A percentile compares a stretch with the other conserved stretches of the same genome.
phyloP scores from a whole-genome alignment of 2,888 invertebrate genomes.

The Xestia xanthographa region DNA sequence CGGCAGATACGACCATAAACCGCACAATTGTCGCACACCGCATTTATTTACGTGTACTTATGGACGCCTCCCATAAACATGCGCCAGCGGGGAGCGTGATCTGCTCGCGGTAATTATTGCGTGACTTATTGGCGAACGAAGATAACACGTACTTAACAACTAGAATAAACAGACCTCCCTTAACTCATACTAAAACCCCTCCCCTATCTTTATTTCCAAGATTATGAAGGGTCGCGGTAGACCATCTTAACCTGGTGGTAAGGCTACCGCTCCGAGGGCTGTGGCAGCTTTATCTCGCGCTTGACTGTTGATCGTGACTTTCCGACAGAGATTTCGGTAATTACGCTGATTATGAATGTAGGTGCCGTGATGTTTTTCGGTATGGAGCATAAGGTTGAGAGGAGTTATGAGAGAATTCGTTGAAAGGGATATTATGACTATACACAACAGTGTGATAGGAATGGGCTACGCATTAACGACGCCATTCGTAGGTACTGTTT shows the following conservation, averaged over 20 bases:
- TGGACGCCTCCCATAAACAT: constrained; percentile 84
- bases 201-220: constrained; percentile 24
- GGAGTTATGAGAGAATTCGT: constrained; percentile 28
- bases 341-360: constrained; percentile 87
- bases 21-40: constrained; percentile 82
- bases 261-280: constrained; percentile 81
- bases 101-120: constrained; percentile 88
- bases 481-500: not conserved
- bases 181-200: constrained; percentile 45
- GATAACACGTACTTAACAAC: constrained; percentile 87
- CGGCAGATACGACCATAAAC: constrained; percentile 77
- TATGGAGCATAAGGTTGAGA: constrained; percentile 38
- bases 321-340: constrained; percentile 87
- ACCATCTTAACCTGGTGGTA: constrained; percentile 74
- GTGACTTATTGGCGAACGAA: constrained; percentile 89
- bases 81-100: constrained; percentile 83
- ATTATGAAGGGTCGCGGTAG: constrained; percentile 60
- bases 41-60: constrained; percentile 83
- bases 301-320: constrained; percentile 89
- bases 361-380: constrained; percentile 76
- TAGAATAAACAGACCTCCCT: constrained; percentile 73
- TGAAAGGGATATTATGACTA: constrained; percentile 22
- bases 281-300: constrained; percentile 87
- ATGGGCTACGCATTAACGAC: not conserved
- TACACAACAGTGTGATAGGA: constrained; percentile 6